Evolutionary conservation across 2,888 invertebrate genomes (phyloP), one percentile per base, ranked within the genome.

Genomic region (Selenia dentaria): DNA sequence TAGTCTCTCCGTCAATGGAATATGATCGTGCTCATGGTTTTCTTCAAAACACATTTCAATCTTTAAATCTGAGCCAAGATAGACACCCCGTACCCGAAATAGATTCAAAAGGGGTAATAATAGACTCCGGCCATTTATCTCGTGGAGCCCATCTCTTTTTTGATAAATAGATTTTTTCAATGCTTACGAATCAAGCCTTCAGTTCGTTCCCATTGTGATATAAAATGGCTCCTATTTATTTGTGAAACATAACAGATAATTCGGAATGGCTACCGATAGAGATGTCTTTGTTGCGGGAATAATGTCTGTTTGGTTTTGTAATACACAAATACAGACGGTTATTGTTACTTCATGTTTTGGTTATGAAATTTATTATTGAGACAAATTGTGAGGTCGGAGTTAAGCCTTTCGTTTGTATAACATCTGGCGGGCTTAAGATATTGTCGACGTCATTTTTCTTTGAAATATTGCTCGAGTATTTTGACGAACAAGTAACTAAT

Each of bases 221-320:
- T 79, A 75, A 81, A 86, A 85, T 79, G 76, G 75, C 71, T 76
- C 71, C 76, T 86, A 83, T 87, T 86, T 89, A 82, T 89, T 79
- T 83, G 79, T 83, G 78, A 82, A 85, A 83, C 83, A 84, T 78
- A 83, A 84, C 80, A 79, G 76, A 85, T 84, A 85, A 85, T 86
- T 76, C 79, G 66, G 41, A 65, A 70, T 64, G 70, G 86, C 89
- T 89, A 86, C 89, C 80, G 86, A 87, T 86, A 77, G 70, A 81
- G 80, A 82, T 69, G 79, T 84, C 80, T 83, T 86, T 87, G 87
- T 86, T 76, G 56, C 57, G 55, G 57, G 67, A 70, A 78, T 69
- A 82, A 83, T 76, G 71, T 72, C 72, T 77, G 82, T 79, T 79
- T 79, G 80, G 74, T 78, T 79, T 81, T 78, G 74, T 78, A 67